Percentiles rank a stretch among this genome's conserved stretches.
These are phyloP conservation scores for Autographa pulchrina DNA, from an alignment of 2,888 invertebrate genomes.

Conservation along the genomic window DNA sequence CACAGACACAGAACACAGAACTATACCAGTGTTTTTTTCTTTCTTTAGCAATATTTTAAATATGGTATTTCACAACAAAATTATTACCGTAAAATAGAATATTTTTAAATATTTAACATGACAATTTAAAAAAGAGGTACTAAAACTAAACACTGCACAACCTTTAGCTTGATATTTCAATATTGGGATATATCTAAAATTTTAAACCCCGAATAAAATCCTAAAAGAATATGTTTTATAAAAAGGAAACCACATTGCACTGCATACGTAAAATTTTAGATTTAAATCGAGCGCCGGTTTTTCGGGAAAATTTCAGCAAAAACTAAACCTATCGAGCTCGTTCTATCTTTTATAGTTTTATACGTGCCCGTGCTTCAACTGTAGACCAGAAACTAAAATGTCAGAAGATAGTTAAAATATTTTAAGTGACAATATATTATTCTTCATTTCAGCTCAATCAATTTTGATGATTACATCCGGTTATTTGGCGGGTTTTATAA, in stretches of 20 bases:
- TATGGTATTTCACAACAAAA: too few relatives aligned
- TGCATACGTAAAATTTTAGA: slow-evolving; percentile 39
- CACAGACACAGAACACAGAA: too few relatives aligned
- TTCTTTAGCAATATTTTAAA: too few relatives aligned
- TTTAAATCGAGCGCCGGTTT: slow-evolving; percentile 45
- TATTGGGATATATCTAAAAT: neutral
- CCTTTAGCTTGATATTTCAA: slow-evolving; percentile 10
- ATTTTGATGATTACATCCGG: too few relatives aligned
- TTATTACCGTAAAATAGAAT: too few relatives aligned
- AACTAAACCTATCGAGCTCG: slow-evolving; percentile 31
- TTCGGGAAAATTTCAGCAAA: slow-evolving; percentile 37
- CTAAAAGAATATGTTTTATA: slow-evolving; percentile 18
- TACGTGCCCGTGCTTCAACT: slow-evolving; percentile 35
- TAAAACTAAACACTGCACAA: too few relatives aligned
- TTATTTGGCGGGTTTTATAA: too few relatives aligned
- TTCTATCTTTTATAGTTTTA: slow-evolving; percentile 53
- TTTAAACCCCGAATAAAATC: slow-evolving; percentile 51
- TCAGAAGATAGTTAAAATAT: slow-evolving; percentile 7
- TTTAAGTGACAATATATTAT: neutral
- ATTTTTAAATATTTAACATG: too few relatives aligned
- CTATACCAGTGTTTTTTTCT: too few relatives aligned
- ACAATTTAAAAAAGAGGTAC: too few relatives aligned
- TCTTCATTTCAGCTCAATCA: too few relatives aligned
- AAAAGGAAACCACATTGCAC: slow-evolving; percentile 23
- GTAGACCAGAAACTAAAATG: slow-evolving; percentile 6